Base-by-base conservation (phyloP, 1,140 invertebrate genomes). In the Aphidius gifuensis region DNA sequence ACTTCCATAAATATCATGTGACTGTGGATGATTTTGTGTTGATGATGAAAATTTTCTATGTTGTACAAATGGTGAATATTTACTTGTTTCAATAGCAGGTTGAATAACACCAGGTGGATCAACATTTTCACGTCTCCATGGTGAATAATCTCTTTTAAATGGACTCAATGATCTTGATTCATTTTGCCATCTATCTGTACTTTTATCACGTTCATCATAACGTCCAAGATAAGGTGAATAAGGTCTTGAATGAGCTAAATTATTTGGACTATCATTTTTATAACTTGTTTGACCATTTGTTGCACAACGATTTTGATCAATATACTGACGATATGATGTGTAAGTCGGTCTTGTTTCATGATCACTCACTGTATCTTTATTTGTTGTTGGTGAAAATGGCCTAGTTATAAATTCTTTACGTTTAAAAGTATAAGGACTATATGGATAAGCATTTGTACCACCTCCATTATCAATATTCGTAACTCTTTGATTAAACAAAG, bases 41-140 rank as follows among this genome's bases (percentile, higher is more conserved):
- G 72, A 16, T 11, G 60, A 65, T 11, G 68, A 73, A 65, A 65
- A 67, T 60, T 77, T 71, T 62, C 65, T 66, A 16, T 79, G 74
- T 54, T 78, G 74, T 32, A 74, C 67, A 40, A 73, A 75, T 23
- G 77, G 72, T 9, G 76, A 72, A 62, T 78, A 76, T 44, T 73
- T 73, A 8, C 71, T 70, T 44, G 70, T 72, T 61, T 77, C 79
- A 51, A 60, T 69, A 42, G 62, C 66, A n/a, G 75, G 67, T 53
- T 77, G 78, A 57, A 75, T 64, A 9, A 80, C 77, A 23, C 75
- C 74, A 3, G 79, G 77, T 23, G 78, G 77, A 69, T 81, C 79
- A 16, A 81, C 78, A 49, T 81, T 81, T 61, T 81, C 80, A 7
- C 80, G 70, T 47, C 80, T 70, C 80, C 80, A 81, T 1, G 80